Evolutionary conservation across 2,797 vertebrate species (phyloP), one percentile per base, ranked within the genome.

Genomic region (Artibeus lituratus): DNA sequence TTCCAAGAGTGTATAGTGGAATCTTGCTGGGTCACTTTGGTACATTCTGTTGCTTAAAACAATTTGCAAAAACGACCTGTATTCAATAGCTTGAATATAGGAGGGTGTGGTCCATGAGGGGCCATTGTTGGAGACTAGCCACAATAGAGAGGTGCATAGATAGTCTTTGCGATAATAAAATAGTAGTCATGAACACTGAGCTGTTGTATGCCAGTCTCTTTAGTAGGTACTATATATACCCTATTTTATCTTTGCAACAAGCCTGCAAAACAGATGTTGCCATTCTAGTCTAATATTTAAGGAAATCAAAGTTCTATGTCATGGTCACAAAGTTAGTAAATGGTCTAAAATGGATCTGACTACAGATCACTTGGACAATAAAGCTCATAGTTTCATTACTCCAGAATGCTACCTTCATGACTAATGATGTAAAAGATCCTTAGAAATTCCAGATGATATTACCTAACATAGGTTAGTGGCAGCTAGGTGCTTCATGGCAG

Each of bases 151-250:
- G 10, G 7, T 5, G 16, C 15, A 37, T 11, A 32, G 39, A 44
- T 35, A 32, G 10, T 92, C 26, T 83, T 65, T 7, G 1, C 29
- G 35, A 62, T 35, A 19, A 42, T 55, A 24, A 55, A 65, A 49
- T 26, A 14, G 55, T 47, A 12, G 5, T 2, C 77, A 62, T 6
- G n/a, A 19, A 37, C 8, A 10, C 51, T 77, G n/a, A 21, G 49
- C 21, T 37, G 0, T 57, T 32, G 19, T 29, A 10, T 3, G 21
- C 18, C 65, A 37, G 16, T 10, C 32, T 53, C 84, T 37, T 4
- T 8, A 65, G 22, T 3, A 80, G 22, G 49, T 1, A 9, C 10
- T 29, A 69, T n/a, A n/a, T 2, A 0, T 10, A 9, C 7, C 29
- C 47, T 24, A 7, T 39, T 87, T 67, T 55, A 62, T 67, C 86